phyloP scores from a whole-genome alignment of 2,888 invertebrate genomes.

The Dastarcus helophoroides region DNA sequence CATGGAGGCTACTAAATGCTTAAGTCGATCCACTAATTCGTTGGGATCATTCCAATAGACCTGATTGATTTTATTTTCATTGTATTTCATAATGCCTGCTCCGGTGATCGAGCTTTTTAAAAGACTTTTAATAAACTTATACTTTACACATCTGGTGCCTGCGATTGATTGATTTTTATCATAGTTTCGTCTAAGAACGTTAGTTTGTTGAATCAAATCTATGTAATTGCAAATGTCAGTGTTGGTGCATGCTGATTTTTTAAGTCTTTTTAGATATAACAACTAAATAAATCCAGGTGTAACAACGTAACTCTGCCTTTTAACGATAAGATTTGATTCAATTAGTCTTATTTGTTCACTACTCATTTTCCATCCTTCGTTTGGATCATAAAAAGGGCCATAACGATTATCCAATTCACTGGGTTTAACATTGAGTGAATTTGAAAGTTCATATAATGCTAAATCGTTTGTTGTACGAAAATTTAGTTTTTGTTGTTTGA shows the following conservation, averaged over 20 bases:
- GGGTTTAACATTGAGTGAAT: no score
- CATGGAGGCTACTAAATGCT: no score
- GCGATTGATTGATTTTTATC: neutral
- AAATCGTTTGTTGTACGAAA: no score
- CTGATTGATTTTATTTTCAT: conserved; percentile 7
- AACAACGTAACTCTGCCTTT: neutral
- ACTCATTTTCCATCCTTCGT: neutral
- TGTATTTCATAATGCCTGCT: conserved; percentile 1
- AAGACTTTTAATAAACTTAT: neutral
- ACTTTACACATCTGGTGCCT: neutral
- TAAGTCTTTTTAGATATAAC: conserved; percentile 1
- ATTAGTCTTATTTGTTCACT: neutral
- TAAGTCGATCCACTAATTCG: no score
- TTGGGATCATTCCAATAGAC: conserved; percentile 12
- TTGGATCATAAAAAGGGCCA: neutral
- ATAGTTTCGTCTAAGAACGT: neutral
- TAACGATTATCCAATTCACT: no score
- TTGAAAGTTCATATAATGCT: no score
- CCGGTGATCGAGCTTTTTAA: neutral
- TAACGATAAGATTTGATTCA: neutral
- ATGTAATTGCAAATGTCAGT: conserved; percentile 1
- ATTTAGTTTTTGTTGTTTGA: no score
- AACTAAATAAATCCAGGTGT: conserved; percentile 1
- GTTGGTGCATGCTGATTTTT: neutral
- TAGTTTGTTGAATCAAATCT: conserved; percentile 1